Percentiles rank a stretch among this genome's conserved stretches.
Conservation (phyloP, 1,140 invertebrate species). For the Eriocheir sinensis region DNA sequence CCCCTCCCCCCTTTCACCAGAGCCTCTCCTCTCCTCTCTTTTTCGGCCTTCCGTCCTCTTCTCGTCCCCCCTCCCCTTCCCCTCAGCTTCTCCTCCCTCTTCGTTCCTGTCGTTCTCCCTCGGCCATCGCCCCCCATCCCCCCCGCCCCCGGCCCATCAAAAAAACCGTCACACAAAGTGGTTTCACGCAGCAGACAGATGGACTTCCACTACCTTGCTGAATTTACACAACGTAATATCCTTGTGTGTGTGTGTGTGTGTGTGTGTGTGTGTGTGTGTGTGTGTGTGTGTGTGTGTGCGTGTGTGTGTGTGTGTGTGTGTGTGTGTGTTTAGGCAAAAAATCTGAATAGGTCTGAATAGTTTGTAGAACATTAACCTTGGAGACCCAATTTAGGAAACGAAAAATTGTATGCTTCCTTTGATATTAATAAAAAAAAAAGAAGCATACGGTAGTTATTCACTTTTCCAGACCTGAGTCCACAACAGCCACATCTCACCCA, state of each 20-base stretch:
- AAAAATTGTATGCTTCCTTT: too few species aligned
- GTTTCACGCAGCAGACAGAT: slow-evolving; percentile 11
- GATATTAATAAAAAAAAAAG: too few species aligned
- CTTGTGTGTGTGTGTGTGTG: background rate
- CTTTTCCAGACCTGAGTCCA: too few species aligned
- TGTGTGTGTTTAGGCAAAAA: background rate
- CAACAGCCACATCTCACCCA: too few species aligned
- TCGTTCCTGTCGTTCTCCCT: background rate
- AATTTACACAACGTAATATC: background rate
- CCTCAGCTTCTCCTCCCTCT: background rate
- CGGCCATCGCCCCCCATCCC: background rate
- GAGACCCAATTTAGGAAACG: too few species aligned
- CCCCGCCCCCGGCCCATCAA: background rate
- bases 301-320: slow-evolving; percentile 22
- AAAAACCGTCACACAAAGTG: background rate
- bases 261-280: background rate
- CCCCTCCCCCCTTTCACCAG: too few species aligned
- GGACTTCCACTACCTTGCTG: background rate
- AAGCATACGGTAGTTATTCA: too few species aligned
- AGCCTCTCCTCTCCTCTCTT: background rate
- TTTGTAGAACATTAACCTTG: too few species aligned
- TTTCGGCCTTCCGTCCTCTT: background rate
- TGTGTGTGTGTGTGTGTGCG: slow-evolving; percentile 10
- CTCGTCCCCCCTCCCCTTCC: background rate
- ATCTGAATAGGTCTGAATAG: too few species aligned